These are phyloP conservation scores for Esox lucius DNA, from an alignment of 2,797 vertebrate species.

Conservation along the genomic window DNA sequence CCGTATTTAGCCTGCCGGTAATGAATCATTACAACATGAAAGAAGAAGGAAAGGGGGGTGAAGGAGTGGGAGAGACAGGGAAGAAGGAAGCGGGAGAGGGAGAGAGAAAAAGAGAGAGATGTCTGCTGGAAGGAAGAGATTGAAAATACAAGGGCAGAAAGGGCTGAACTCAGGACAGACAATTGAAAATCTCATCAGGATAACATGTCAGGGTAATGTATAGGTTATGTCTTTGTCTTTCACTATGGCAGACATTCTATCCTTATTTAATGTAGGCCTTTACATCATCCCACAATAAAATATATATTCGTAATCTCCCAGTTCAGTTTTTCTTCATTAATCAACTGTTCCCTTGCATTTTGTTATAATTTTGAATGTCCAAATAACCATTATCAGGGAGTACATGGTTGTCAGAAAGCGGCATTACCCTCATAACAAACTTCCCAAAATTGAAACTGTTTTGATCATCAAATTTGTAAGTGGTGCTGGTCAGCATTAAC, in stretches of 20 bases:
- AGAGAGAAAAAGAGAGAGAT: not conserved
- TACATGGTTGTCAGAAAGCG: slow-evolving; percentile 48
- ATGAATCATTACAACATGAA: slow-evolving; percentile 48
- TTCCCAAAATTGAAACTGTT: slow-evolving; percentile 32
- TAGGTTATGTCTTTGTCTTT: slow-evolving; percentile 4
- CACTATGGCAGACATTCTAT: too few relatives aligned
- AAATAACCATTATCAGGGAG: slow-evolving; percentile 43
- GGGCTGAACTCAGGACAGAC: slow-evolving; percentile 4
- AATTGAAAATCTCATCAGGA: not conserved
- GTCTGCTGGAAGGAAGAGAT: slow-evolving; percentile 27
- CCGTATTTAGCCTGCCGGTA: slow-evolving; percentile 56
- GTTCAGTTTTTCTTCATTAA: not conserved
- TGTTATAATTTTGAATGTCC: slow-evolving; percentile 27
- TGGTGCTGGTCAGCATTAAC: slow-evolving; percentile 42
- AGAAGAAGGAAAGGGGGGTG: not conserved
- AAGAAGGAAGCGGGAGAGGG: not conserved
- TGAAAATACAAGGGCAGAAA: slow-evolving; percentile 39
- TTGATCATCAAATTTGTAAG: slow-evolving; percentile 48
- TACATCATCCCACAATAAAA: slow-evolving; percentile 12
- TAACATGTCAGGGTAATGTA: slow-evolving; percentile 19
- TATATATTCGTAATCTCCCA: too few relatives aligned
- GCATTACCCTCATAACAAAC: slow-evolving; percentile 38
- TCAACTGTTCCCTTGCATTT: slow-evolving; percentile 51
- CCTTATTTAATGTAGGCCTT: slow-evolving; percentile 19
- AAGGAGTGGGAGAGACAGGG: not conserved